Evolutionary conservation across 2,113 vertebrate species (phyloP).

Genomic region (Urocynchramus pylzowi): DNA sequence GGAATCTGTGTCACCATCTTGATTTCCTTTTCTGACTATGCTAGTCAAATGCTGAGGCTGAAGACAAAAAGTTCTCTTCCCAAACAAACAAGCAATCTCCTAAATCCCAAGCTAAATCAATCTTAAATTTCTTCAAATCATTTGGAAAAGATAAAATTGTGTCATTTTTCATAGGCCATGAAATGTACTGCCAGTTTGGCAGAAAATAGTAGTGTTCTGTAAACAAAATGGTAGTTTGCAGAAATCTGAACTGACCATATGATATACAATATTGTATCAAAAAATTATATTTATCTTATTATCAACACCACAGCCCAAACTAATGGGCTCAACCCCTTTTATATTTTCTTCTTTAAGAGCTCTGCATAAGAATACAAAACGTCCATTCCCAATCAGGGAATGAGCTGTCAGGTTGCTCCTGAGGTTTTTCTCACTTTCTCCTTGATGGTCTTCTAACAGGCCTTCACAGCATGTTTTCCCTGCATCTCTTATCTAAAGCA

Average conservation of each 20-base stretch:
- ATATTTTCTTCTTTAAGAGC: background rate
- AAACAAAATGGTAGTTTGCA: background rate
- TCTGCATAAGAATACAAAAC: background rate
- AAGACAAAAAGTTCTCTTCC: background rate
- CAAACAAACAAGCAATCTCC: background rate
- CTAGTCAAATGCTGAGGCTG: background rate
- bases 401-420: background rate
- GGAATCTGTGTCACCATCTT: background rate
- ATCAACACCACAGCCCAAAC: background rate
- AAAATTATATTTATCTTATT: background rate
- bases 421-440: background rate
- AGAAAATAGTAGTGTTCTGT: background rate
- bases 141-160: background rate
- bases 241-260: background rate
- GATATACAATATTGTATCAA: background rate
- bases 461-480: background rate
- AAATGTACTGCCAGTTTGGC: background rate
- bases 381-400: background rate
- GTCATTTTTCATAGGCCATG: background rate
- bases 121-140: background rate
- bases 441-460: background rate
- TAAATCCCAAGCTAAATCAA: background rate
- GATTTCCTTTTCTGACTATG: background rate
- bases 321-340: background rate
- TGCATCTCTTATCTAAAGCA: background rate